phyloP scores from a whole-genome alignment of 2,113 vertebrate species.

The Otolemur garnettii region DNA sequence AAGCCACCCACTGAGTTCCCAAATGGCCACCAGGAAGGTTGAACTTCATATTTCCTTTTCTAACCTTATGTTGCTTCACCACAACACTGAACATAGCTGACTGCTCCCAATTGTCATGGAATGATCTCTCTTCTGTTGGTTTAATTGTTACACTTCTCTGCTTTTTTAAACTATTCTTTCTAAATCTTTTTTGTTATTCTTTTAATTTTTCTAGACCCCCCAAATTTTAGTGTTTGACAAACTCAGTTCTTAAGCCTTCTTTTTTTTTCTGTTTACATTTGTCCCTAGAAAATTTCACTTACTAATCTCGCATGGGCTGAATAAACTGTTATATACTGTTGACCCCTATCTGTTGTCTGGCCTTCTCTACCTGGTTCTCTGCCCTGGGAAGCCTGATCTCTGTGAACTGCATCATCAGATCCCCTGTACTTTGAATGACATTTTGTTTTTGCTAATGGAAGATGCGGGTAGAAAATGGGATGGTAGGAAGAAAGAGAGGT shows the following conservation, averaged over 20 bases:
- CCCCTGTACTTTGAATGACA: neutral
- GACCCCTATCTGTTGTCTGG: neutral
- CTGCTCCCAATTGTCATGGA: neutral
- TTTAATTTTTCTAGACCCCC: neutral
- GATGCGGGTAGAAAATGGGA: neutral
- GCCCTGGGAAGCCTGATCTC: neutral
- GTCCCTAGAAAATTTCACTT: neutral
- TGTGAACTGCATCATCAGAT: neutral
- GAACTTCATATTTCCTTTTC: neutral
- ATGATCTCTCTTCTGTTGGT: neutral
- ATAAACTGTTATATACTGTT: neutral
- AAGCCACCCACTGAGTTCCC: neutral
- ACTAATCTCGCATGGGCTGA: too few relatives aligned
- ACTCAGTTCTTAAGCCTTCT: neutral
- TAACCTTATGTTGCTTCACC: neutral
- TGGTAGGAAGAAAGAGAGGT: neutral
- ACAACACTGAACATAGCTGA: neutral
- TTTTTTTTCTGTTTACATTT: neutral
- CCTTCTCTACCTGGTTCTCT: neutral
- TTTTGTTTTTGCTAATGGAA: neutral
- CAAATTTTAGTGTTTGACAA: neutral
- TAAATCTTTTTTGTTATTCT: neutral
- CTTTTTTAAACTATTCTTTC: constrained; percentile 13
- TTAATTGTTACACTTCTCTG: neutral
- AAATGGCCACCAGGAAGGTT: neutral